A percentile compares a stretch with the other conserved stretches of the same genome.
Conservation (phyloP, 35 echinoderm and acorn worm species). For the Chiridota heheva region DNA sequence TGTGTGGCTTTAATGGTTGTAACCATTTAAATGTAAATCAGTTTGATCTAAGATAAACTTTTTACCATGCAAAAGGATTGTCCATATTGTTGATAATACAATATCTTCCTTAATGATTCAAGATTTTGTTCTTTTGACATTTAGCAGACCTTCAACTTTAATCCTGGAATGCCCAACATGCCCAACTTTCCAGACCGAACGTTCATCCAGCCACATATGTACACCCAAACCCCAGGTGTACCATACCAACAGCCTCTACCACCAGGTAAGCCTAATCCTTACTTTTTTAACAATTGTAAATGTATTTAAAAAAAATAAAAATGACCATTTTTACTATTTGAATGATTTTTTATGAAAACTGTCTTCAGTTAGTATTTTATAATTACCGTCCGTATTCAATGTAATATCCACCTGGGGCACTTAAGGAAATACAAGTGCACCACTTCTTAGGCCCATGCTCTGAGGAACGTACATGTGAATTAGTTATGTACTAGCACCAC, state of each 20-base stretch:
- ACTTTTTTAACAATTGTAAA: too few species aligned
- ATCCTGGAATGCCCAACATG: conserved; percentile 33
- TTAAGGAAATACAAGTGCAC: neutral
- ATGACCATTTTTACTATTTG: too few species aligned
- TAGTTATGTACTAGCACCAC: too few species aligned
- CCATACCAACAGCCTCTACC: conserved; percentile 84
- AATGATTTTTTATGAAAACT: neutral
- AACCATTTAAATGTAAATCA: too few species aligned
- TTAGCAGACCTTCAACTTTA: conserved; percentile 54
- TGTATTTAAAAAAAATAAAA: too few species aligned
- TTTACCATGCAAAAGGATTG: too few species aligned
- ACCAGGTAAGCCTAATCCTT: conserved; percentile 61
- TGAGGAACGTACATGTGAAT: too few species aligned
- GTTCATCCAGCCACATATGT: conserved; percentile 46
- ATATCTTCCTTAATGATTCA: too few species aligned
- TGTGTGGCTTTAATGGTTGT: too few species aligned
- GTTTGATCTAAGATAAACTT: too few species aligned
- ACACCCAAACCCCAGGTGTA: conserved; percentile 32
- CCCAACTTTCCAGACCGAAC: conserved; percentile 5
- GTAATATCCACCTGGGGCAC: neutral
- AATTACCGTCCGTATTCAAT: neutral
- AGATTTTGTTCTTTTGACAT: conserved; percentile 1
- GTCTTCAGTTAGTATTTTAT: neutral
- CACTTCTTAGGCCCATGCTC: neutral
- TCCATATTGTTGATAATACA: too few species aligned